Percentiles rank a stretch among this genome's conserved stretches.
Evolutionary conservation across 64 coral and sea anemone genomes (phyloP).

Genomic region (Porites australiensis): DNA sequence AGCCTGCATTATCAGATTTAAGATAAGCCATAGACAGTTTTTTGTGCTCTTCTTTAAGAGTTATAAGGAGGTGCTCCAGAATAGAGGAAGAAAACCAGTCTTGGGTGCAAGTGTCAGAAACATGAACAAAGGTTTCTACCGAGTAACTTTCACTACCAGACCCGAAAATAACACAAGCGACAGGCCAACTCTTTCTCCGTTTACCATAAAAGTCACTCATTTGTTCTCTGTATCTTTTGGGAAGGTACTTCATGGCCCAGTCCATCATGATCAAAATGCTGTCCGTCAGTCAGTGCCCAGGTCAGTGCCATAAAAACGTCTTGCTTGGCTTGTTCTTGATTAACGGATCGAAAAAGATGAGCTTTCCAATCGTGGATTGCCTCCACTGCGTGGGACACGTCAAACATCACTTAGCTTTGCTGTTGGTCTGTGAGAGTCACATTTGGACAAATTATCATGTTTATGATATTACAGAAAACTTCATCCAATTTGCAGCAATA

Average conservation of each 20-base stretch:
- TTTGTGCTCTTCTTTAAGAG: too few relatives aligned
- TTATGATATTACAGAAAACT: slow-evolving; percentile 1
- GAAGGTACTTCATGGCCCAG: slow-evolving; percentile 63
- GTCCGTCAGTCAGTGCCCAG: neutral
- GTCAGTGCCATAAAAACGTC: neutral
- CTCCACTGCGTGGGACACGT: neutral
- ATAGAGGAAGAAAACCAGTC: slow-evolving; percentile 52
- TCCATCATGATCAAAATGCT: slow-evolving; percentile 49
- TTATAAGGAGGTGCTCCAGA: too few relatives aligned
- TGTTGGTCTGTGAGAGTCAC: neutral
- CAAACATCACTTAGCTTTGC: slow-evolving; percentile 9
- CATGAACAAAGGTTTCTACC: slow-evolving; percentile 69
- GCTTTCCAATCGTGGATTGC: slow-evolving; percentile 23
- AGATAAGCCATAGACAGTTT: too few relatives aligned
- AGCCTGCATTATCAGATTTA: too few relatives aligned
- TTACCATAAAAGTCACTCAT: slow-evolving; percentile 62
- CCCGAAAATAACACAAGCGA: slow-evolving; percentile 56
- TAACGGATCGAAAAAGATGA: slow-evolving; percentile 76
- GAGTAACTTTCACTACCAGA: slow-evolving; percentile 42
- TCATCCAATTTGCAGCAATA: slow-evolving; percentile 26
- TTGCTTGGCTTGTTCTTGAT: slow-evolving; percentile 77
- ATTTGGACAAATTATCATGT: slow-evolving; percentile 9
- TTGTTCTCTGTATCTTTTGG: slow-evolving; percentile 28
- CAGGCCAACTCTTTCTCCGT: slow-evolving; percentile 56
- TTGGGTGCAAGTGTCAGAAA: slow-evolving; percentile 67